phyloP scores from a whole-genome alignment of 2,797 vertebrate species.

The Lepidocolaptes lacrymiger region DNA sequence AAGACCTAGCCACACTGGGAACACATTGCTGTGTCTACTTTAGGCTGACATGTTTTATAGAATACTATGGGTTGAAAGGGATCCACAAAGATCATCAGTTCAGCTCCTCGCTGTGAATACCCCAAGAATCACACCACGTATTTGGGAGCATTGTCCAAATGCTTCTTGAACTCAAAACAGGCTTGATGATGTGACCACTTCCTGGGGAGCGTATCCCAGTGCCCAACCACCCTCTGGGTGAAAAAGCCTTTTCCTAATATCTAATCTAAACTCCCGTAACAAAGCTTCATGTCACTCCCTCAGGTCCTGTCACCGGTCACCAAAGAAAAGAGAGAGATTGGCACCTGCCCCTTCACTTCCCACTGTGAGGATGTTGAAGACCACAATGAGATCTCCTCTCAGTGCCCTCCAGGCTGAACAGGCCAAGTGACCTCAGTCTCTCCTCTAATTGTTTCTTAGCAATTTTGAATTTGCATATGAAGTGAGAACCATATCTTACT shows the following conservation, averaged over 20 bases:
- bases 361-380: rapidly evolving
- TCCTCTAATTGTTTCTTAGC: background rate
- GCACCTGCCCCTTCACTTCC: rapidly evolving
- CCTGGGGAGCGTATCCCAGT: background rate
- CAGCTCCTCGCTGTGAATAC: background rate
- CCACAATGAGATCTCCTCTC: background rate
- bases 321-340: background rate
- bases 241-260: rapidly evolving
- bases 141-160: background rate
- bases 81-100: background rate
- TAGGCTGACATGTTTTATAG: background rate
- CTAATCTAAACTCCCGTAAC: background rate
- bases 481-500: background rate
- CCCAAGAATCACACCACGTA: background rate
- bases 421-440: background rate
- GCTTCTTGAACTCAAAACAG: background rate
- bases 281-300: background rate
- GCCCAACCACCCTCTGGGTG: rapidly evolving
- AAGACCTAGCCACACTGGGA: background rate
- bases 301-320: background rate
- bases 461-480: background rate
- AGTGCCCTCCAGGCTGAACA: background rate
- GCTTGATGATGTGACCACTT: background rate
- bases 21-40: background rate
- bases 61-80: background rate